These are phyloP conservation scores for Diploscapter pachys DNA, from an alignment of 1,140 invertebrate species.

Conservation along the genomic window DNA sequence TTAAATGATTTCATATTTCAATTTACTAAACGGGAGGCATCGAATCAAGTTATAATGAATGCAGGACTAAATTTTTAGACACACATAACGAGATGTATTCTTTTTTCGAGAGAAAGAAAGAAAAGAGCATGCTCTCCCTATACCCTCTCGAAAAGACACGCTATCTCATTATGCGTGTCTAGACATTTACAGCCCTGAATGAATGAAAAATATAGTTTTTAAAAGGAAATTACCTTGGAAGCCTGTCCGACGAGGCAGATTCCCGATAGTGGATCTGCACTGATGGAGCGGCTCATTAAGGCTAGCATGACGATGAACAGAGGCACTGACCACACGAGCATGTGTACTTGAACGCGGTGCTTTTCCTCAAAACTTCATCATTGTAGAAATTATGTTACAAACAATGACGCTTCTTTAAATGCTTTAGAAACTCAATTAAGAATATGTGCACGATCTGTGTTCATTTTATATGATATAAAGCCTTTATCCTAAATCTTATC, in stretches of 20 bases:
- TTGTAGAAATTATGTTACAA: conserved; percentile 1
- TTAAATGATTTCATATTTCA: not conserved
- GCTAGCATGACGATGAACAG: conserved; percentile 35
- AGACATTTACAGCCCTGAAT: not conserved
- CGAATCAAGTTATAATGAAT: too few species aligned
- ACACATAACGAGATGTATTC: too few species aligned
- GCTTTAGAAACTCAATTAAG: not conserved
- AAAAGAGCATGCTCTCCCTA: not conserved
- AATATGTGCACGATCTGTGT: not conserved
- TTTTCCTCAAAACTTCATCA: conserved; percentile 18
- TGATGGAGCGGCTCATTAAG: conserved; percentile 30
- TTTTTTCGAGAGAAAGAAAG: too few species aligned
- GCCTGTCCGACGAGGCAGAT: conserved; percentile 35
- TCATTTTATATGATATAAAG: not conserved
- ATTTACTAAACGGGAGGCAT: too few species aligned
- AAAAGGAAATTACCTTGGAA: conserved; percentile 22
- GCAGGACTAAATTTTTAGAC: too few species aligned
- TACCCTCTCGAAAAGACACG: too few species aligned
- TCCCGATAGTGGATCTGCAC: conserved; percentile 37
- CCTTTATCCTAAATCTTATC: too few species aligned
- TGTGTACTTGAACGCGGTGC: conserved; percentile 19
- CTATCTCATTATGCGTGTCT: too few species aligned
- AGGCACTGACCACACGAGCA: conserved; percentile 38
- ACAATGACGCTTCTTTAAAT: not conserved
- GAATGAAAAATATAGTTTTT: not conserved